Base-by-base conservation (phyloP, 2,797 vertebrate genomes). In the Antrozous pallidus region DNA sequence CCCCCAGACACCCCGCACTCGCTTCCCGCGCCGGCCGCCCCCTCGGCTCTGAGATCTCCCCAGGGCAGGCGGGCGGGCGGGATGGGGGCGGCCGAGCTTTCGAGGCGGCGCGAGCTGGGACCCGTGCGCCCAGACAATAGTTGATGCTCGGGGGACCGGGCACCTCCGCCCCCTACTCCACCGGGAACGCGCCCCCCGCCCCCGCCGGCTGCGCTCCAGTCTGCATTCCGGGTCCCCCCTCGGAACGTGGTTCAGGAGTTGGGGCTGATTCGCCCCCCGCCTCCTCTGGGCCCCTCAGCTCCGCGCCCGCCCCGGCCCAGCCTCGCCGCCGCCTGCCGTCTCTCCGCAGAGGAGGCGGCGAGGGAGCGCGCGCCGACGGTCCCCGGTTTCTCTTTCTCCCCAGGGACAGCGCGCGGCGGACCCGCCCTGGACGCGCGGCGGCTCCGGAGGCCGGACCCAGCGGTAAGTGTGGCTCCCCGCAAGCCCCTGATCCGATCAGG, bases 51-150 rank as follows among this genome's bases (percentile, higher is more conserved):
- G 78, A 3, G 26, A 28, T 58, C 77, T 86, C 61, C 14, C 6
- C 24, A 56, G 65, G 74, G 88, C 33, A 74, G 65, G 69, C 49
- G 45, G 93, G 85, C 33, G 81, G 65, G 80, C 33, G 81, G 65
- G 80, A 95, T 96, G 96, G 79, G 84, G 94, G 73, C 5, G 42
- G 79, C 81, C 5, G 90, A 91, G 85, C 38, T 10, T 83, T 84
- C 33, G 93, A 93, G 93, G 90, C 84, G 74, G 96, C 69, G 69
- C 75, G 90, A 93, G 82, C 78, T 22, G 91, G 86, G 77, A 83
- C 94, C 91, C 38, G 36, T 69, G 69, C 61, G 61, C 94, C 87
- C 45, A 86, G 86, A 96, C 97, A 97, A 96, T 97, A 97, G 97
- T 97, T 96, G 96, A 97, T 95, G 95, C 85, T 16, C 36, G 51